These are phyloP conservation scores for Dendronephthya gigantea DNA, from an alignment of 64 coral and sea anemone species.

Conservation along the genomic window DNA sequence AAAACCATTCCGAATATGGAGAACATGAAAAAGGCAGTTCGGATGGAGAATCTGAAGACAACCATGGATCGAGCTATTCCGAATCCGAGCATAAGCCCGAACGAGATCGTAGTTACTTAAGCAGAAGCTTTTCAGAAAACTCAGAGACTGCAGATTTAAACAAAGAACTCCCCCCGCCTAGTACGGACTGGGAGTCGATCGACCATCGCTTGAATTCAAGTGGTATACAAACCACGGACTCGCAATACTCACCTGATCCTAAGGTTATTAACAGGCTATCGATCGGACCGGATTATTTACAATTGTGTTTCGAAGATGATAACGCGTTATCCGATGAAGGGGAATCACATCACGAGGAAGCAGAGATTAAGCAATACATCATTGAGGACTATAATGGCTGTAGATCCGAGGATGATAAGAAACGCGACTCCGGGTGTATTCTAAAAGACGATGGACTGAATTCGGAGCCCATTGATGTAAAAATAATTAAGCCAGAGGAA, in stretches of 20 bases:
- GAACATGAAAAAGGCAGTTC: background rate
- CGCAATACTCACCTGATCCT: background rate
- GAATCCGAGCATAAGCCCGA: background rate
- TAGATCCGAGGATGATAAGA: background rate
- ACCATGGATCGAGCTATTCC: background rate
- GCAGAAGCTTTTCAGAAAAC: background rate
- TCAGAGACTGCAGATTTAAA: background rate
- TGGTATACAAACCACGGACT: background rate
- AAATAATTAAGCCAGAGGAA: slow-evolving; percentile 10
- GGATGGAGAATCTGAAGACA: background rate
- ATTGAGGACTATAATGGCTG: background rate
- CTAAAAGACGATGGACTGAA: background rate
- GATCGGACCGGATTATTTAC: slow-evolving; percentile 8
- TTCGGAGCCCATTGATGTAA: background rate
- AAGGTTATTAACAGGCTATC: slow-evolving; percentile 13
- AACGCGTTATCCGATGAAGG: background rate
- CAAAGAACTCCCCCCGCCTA: background rate
- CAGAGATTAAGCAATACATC: background rate
- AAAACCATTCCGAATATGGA: background rate
- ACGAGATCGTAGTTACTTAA: background rate
- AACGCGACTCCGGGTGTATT: background rate
- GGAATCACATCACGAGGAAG: background rate
- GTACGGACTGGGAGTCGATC: background rate
- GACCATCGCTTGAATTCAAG: background rate
- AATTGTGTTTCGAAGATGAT: slow-evolving; percentile 1